Evolutionary conservation across 2,797 vertebrate genomes (phyloP), one percentile per base, ranked within the genome.

Genomic region (Smutsia temminckii): DNA sequence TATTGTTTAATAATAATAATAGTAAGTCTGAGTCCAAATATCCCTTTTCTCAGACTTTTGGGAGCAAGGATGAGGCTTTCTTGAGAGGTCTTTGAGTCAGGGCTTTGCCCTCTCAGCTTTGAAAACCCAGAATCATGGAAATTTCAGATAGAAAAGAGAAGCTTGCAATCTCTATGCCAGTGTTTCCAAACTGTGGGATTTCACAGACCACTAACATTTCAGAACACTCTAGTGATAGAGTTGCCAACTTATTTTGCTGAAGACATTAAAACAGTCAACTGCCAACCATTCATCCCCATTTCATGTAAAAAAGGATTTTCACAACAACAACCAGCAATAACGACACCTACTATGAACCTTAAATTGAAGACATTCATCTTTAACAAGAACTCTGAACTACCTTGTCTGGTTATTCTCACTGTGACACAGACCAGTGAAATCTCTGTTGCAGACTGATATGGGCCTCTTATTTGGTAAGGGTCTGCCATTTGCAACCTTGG

Each of bases 281-380:
- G 64, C 32, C 34, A 95, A 63, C 21, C 61, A 68, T 72, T 85
- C 37, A 25, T 77, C 72, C 29, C 6, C 8, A 72, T 72, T 94
- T 96, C 64, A 91, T 64, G 71, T 84, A 85, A 92, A 55, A 91
- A 94, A 77, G 51, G 40, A 57, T 69, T 86, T 96, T 94, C 64
- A 75, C 42, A 83, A 34, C 34, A 85, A 63, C 63, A 69, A 37
- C 61, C 12, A 91, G 69, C 46, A 77, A 27, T 46, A 92, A 87
- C 75, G 64, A 68, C 17, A 84, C 78, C 84, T 95, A 69, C 59
- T 21, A 46, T 34, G 74, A 81, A 37, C n/a, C 69, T 14, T 92
- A 71, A 55, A 5, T 81, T 91, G n/a, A 40, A 79, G 72, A 77
- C 46, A 80, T 79, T 69, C 16, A 37, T 10, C n/a, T 89, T 57